phyloP scores from a whole-genome alignment of 2,888 invertebrate genomes.

The Brenthis daphne region DNA sequence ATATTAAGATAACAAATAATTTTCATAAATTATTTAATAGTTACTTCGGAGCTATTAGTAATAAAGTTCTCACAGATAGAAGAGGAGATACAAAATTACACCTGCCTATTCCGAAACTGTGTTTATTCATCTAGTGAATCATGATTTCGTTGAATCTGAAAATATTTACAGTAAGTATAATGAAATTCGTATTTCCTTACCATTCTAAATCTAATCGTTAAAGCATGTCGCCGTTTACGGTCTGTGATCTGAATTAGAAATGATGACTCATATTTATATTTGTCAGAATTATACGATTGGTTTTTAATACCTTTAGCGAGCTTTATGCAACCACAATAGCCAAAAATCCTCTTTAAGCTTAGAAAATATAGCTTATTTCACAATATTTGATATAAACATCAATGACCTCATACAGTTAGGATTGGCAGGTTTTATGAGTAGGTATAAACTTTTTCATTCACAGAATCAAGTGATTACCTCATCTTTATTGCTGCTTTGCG shows the following conservation, averaged over 20 bases:
- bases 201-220: conserved; percentile 38
- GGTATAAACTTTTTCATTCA: conserved; percentile 62
- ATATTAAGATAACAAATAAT: no score
- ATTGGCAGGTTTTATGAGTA: conserved; percentile 49
- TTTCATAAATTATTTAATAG: no score
- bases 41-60: no score
- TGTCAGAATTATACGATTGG: conserved; percentile 53
- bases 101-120: conserved; percentile 2
- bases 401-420: conserved; percentile 51
- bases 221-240: conserved; percentile 47
- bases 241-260: conserved; percentile 55
- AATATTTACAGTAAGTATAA: conserved; percentile 31
- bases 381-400: conserved; percentile 21
- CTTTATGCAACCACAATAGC: background rate
- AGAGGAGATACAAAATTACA: background rate
- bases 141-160: conserved; percentile 22
- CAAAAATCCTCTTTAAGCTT: conserved; percentile 18
- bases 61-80: no score
- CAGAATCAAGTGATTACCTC: conserved; percentile 63
- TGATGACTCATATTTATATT: conserved; percentile 61
- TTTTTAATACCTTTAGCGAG: conserved; percentile 23
- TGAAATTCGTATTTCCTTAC: conserved; percentile 36
- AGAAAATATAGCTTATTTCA: conserved; percentile 28
- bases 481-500: conserved; percentile 59
- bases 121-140: conserved; percentile 19